phyloP scores from a whole-genome alignment of 2,888 invertebrate genomes.

The Omphaloscelis lunosa region DNA sequence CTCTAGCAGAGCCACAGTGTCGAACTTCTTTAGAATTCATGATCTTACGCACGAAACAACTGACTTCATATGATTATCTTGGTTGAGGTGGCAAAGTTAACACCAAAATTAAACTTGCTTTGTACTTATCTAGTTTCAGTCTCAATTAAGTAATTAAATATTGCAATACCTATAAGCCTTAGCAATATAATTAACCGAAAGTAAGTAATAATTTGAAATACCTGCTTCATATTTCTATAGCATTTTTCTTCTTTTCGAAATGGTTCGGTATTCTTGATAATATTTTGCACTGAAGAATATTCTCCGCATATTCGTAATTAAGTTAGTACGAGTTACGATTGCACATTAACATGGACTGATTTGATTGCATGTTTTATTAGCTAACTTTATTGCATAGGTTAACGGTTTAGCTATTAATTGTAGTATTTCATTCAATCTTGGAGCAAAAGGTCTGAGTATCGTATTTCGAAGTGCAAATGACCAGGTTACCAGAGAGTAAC shows the following conservation, averaged over 20 bases:
- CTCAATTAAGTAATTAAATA: slow-evolving; percentile 3
- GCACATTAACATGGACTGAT: neutral
- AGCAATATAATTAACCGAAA: neutral
- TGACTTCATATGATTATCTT: neutral
- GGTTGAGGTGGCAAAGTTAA: neutral
- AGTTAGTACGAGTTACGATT: neutral
- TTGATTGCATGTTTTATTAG: slow-evolving; percentile 20
- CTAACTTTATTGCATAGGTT: slow-evolving; percentile 9
- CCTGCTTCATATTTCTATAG: neutral
- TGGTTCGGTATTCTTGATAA: slow-evolving; percentile 5
- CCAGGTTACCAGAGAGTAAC: neutral
- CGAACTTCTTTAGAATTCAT: neutral
- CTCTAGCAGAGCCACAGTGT: neutral
- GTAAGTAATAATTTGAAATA: neutral
- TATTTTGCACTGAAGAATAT: neutral
- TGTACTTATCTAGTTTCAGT: no score
- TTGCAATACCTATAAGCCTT: neutral
- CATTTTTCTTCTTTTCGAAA: slow-evolving; percentile 12
- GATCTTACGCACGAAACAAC: neutral
- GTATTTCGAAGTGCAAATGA: neutral
- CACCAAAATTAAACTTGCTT: neutral
- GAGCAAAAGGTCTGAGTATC: no score
- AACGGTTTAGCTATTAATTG: no score
- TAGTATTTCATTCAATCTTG: neutral
- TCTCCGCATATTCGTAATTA: neutral